Evolutionary conservation across 2,797 vertebrate genomes (phyloP), one percentile per base, ranked within the genome.

Genomic region (Oreortyx pictus): DNA sequence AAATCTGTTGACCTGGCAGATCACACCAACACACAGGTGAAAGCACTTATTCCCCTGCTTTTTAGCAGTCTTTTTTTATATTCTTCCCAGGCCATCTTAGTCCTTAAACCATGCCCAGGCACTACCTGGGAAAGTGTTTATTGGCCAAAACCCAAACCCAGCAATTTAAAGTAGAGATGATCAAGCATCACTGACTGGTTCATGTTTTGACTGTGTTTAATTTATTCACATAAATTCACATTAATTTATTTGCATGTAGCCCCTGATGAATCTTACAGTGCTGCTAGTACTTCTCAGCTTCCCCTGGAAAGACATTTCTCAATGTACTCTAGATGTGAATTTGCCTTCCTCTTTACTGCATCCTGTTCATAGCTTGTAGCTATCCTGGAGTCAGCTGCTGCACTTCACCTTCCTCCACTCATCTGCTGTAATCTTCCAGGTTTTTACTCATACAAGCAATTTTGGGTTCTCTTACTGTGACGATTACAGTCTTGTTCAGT

Each of bases 11-110:
- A n/a, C 7, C 1, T 44, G 33, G 2, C 8, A 18, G 15, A 24
- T 14, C 31, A 82, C 5, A 2, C 9, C 31, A 43, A 67, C 37
- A 25, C 14, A 31, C 8, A 37, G 29, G 31, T 29, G 46, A 47
- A 71, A 1, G 2, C 4, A 31, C 6, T 64, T 86, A 33, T 5
- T 72, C 7, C 8, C 16, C 6, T 39, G 52, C 10, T 41, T 65
- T 80, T 39, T 54, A 60, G 33, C 1, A 1, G 39, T 41, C 13
- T 46, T 11, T 15, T 17, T 29, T 50, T 31, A 67, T 24, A 31
- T 37, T 4, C 0, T 60, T 71, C 70, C 50, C 57, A 77, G 23
- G 3, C 7, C 44, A 29, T 2, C 0, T 47, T 44, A 50, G 8
- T 6, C n/a, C 52, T 23, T 23, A 11, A 56, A 11, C 31, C 37